Conservation (phyloP, 1,140 invertebrate species). For the Ladona fulva region DNA sequence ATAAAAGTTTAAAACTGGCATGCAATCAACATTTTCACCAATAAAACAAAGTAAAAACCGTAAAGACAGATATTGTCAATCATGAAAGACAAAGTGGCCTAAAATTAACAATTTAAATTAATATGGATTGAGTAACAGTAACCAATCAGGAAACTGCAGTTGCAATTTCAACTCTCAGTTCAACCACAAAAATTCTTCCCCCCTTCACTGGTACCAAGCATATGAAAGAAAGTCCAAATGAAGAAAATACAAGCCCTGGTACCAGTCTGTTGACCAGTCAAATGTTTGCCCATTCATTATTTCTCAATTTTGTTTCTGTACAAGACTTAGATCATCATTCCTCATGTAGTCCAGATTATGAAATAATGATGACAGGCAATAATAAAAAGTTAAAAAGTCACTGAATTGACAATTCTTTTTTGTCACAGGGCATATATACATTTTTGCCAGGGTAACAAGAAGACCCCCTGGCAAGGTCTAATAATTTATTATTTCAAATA, state of each 20-base stretch:
- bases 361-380: not conserved
- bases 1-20: not conserved
- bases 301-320: too few relatives aligned
- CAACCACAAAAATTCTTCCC: not conserved
- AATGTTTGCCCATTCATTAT: too few relatives aligned
- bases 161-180: not conserved
- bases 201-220: not conserved
- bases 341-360: slow-evolving; percentile 4
- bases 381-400: slow-evolving; percentile 8
- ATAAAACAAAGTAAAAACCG: not conserved
- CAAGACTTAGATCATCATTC: not conserved
- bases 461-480: not conserved
- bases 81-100: not conserved
- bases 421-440: not conserved
- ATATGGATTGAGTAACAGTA: not conserved
- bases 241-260: not conserved
- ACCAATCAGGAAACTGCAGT: not conserved
- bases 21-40: not conserved
- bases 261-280: not conserved
- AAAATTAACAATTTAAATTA: not conserved
- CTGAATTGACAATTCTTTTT: not conserved
- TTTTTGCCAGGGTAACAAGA: not conserved
- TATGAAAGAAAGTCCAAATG: not conserved
- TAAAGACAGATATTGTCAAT: not conserved
- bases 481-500: slow-evolving; percentile 7